Evolutionary conservation across 1,140 invertebrate species (phyloP), one percentile per base, ranked within the genome.

Genomic region (Proctacanthus coquilletti): DNA sequence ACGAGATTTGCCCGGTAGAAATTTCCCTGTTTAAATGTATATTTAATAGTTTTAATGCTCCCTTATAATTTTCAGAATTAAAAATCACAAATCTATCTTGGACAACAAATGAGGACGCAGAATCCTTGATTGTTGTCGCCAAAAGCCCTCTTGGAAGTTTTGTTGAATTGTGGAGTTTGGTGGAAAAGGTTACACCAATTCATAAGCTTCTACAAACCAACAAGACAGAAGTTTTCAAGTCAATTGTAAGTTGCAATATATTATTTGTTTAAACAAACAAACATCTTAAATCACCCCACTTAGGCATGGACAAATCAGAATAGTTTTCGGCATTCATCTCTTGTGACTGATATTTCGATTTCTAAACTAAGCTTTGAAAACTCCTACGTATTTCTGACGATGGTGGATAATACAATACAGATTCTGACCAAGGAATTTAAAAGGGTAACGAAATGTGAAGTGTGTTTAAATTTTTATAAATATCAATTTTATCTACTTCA

Each of bases 101-200:
- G 71, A 75, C 84, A 33, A 71, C 80, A 9, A 66, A 75, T 14
- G 86, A 87, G 52, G 80, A 80, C 51, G 75, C 78, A 4, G 86
- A 92, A 64, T 80, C 82, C 2, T 59, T 88, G 9, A 71, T 85
- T 30, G 73, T 87, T 6, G 71, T 74, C 27, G 77, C 75, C 27
- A 77, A 68, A 41, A 68, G 69, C 36, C 62, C 59, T 5, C 66
- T 61, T 19, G 67, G 70, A 11, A 77, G 78, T 49, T 71, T 77
- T 31, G 65, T 92, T 11, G 82, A 91, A 55, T 69, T 91, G 5
- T 94, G 88, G 87, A 83, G 87, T 48, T 61, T 92, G 5, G 68
- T 76, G 5, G 83, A 89, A 49, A 77, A 85, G 32, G 67, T 77
- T 4, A 70, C 85, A 39, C 72, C 71, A 0, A 70, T 91, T 1